Evolutionary conservation across 92 coral and sea anemone genomes (phyloP).

Genomic region (Epizoanthus ramosus): DNA sequence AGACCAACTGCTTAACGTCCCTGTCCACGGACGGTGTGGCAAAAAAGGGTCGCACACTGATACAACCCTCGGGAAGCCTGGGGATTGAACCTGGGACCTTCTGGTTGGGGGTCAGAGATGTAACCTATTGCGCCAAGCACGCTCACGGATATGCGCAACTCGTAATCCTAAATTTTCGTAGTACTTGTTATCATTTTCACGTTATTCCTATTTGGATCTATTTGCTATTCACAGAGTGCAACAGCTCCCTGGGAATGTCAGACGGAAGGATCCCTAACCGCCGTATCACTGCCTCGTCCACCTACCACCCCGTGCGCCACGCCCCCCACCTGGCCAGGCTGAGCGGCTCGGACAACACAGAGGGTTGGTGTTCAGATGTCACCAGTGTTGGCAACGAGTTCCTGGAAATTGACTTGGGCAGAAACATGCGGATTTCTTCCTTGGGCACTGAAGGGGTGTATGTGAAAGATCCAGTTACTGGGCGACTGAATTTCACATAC

Average conservation of each 20-base stretch:
- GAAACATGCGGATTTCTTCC: conserved; percentile 75
- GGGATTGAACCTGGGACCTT: too few relatives aligned
- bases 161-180: neutral
- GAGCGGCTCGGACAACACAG: conserved; percentile 48
- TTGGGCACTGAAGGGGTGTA: conserved; percentile 76
- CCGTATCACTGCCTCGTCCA: conserved; percentile 70
- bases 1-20: too few relatives aligned
- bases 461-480: conserved; percentile 58
- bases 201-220: neutral
- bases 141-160: too few relatives aligned
- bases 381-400: conserved; percentile 58
- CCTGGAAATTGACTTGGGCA: conserved; percentile 78
- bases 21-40: too few relatives aligned
- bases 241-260: conserved; percentile 65
- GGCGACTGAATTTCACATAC: conserved; percentile 57
- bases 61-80: too few relatives aligned
- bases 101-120: too few relatives aligned
- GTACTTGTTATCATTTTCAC: neutral
- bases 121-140: too few relatives aligned
- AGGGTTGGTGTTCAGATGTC: conserved; percentile 81
- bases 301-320: conserved; percentile 45
- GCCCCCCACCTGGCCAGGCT: conserved; percentile 74
- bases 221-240: conserved; percentile 50
- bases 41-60: too few relatives aligned
- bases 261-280: conserved; percentile 72